Conservation (phyloP, 2,888 invertebrate genomes). For the Drosophila melanosoma region DNA sequence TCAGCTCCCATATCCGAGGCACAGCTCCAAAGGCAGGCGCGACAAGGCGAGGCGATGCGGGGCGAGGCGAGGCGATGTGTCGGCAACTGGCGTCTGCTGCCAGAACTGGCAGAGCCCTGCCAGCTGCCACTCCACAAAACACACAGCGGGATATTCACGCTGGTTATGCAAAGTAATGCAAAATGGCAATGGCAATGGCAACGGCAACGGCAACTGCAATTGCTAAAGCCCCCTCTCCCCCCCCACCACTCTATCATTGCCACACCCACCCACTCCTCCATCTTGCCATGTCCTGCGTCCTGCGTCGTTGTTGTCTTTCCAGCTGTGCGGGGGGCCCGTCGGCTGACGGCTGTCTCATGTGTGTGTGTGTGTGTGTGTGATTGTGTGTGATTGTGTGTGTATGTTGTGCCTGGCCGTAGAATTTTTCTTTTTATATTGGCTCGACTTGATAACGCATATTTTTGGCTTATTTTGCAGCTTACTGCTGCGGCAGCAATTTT, state of each 20-base stretch:
- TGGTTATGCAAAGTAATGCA: slow-evolving; percentile 79
- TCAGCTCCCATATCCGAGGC: slow-evolving; percentile 41
- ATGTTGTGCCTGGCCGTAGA: slow-evolving; percentile 27
- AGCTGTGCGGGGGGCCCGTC: slow-evolving; percentile 56
- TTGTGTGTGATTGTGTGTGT: slow-evolving; percentile 18
- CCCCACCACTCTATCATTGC: background rate
- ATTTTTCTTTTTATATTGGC: slow-evolving; percentile 75
- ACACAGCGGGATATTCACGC: slow-evolving; percentile 66
- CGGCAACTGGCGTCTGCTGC: slow-evolving; percentile 41
- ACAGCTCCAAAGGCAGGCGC: slow-evolving; percentile 39
- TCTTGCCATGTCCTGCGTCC: slow-evolving; percentile 27
- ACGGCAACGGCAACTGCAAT: slow-evolving; percentile 68
- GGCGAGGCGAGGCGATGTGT: slow-evolving; percentile 48
- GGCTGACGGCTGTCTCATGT: slow-evolving; percentile 13
- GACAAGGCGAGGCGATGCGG: slow-evolving; percentile 34
- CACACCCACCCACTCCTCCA: background rate
- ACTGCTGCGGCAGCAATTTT: slow-evolving; percentile 79
- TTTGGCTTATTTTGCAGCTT: slow-evolving; percentile 79
- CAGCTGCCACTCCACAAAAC: slow-evolving; percentile 17
- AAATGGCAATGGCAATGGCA: slow-evolving; percentile 70
- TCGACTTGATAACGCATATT: slow-evolving; percentile 78
- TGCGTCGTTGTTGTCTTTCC: slow-evolving; percentile 61
- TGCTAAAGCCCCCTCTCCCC: slow-evolving; percentile 41
- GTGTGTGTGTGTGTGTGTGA: slow-evolving; percentile 7
- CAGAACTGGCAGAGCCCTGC: slow-evolving; percentile 4